Conservation (phyloP, 2,113 vertebrate species). For the Gobiocypris rarus region DNA sequence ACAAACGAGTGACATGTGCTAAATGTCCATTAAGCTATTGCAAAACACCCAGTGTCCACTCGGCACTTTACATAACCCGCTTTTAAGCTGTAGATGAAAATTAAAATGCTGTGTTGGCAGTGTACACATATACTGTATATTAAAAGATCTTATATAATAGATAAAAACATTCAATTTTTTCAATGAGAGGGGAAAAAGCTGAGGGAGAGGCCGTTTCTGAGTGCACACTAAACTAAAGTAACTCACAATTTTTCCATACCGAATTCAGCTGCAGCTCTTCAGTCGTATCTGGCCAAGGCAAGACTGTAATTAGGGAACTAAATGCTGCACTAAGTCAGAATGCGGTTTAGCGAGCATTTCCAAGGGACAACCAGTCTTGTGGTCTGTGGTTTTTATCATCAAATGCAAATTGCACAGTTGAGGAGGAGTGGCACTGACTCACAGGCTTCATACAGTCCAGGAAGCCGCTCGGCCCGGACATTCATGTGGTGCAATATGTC, state of each 20-base stretch:
- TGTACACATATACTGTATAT: conserved; percentile 48
- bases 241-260: conserved; percentile 79
- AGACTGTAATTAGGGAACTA: conserved; percentile 81
- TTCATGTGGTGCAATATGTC: conserved; percentile 75
- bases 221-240: conserved; percentile 59
- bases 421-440: conserved; percentile 79
- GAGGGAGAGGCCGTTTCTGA: conserved; percentile 47
- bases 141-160: conserved; percentile 65
- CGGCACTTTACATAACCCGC: conserved; percentile 59
- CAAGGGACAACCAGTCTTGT: conserved; percentile 81
- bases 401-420: conserved; percentile 82
- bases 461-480: conserved; percentile 74
- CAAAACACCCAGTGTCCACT: conserved; percentile 50
- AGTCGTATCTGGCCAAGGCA: conserved; percentile 68
- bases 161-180: conserved; percentile 42
- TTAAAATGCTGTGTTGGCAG: conserved; percentile 57
- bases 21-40: conserved; percentile 60
- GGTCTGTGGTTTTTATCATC: conserved; percentile 82
- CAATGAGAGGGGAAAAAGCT: conserved; percentile 60
- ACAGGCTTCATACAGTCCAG: conserved; percentile 77
- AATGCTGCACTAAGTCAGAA: conserved; percentile 80
- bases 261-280: conserved; percentile 72
- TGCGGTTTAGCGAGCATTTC: conserved; percentile 77
- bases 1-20: conserved; percentile 16
- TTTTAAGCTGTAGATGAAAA: conserved; percentile 66